These are phyloP conservation scores for Rissa tridactyla DNA, from an alignment of 2,113 vertebrate species.

Conservation along the genomic window DNA sequence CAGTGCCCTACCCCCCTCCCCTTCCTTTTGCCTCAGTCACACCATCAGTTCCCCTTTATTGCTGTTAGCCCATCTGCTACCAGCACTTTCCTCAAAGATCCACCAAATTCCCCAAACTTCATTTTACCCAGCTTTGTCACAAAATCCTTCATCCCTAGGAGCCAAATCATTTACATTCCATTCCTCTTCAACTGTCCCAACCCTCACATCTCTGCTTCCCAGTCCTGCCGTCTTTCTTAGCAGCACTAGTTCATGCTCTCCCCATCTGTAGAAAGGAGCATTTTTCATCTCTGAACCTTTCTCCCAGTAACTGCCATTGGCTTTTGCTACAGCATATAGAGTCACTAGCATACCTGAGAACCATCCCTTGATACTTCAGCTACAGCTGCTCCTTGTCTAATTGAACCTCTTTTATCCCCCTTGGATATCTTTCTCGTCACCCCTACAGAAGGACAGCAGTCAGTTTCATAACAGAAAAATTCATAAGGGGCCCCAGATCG, in stretches of 20 bases:
- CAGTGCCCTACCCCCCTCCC: not conserved
- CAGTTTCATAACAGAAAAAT: not conserved
- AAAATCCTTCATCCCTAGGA: not conserved
- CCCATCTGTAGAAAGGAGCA: too few species aligned
- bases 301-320: not conserved
- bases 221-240: too few species aligned
- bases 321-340: not conserved
- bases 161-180: not conserved
- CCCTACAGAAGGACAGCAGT: not conserved
- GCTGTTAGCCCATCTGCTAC: not conserved
- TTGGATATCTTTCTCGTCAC: not conserved
- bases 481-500: not conserved
- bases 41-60: not conserved
- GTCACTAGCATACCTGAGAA: not conserved
- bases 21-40: not conserved
- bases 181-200: not conserved
- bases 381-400: not conserved
- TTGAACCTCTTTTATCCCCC: not conserved
- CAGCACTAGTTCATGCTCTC: not conserved
- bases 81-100: not conserved
- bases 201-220: not conserved
- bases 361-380: not conserved
- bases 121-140: not conserved
- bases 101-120: not conserved
- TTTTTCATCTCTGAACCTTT: not conserved